phyloP scores from a whole-genome alignment of 2,888 invertebrate genomes.

The Cryptus armator region DNA sequence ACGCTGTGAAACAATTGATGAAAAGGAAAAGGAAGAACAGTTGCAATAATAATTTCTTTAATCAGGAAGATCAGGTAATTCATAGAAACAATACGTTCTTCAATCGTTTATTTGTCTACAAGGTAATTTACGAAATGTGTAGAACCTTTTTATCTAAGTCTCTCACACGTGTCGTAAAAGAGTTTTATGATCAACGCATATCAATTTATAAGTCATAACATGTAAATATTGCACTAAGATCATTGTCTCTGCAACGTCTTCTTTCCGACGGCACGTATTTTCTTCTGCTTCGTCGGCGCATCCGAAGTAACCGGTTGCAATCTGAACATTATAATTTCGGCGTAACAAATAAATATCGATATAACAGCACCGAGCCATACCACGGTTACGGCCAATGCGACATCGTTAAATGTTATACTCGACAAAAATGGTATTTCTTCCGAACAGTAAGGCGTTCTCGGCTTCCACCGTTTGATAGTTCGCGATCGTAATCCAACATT shows the following conservation, averaged over 20 bases:
- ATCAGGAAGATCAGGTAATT: too few relatives aligned
- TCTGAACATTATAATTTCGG: conserved; percentile 70
- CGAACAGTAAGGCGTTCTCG: conserved; percentile 79
- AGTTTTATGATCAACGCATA: neutral
- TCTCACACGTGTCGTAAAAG: neutral
- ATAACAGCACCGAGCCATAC: conserved; percentile 72
- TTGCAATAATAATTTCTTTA: too few relatives aligned
- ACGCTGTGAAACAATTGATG: too few relatives aligned
- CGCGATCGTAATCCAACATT: conserved; percentile 78
- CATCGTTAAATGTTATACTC: conserved; percentile 79
- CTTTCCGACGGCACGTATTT: conserved; percentile 52
- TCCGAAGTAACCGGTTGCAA: conserved; percentile 55
- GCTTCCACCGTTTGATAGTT: conserved; percentile 78
- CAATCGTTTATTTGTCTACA: too few relatives aligned
- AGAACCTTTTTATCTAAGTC: neutral
- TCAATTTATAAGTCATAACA: neutral
- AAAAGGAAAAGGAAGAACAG: too few relatives aligned
- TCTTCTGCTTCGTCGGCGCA: conserved; percentile 39
- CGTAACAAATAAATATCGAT: conserved; percentile 70
- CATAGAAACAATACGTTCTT: too few relatives aligned
- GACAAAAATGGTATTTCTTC: conserved; percentile 75
- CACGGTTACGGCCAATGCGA: conserved; percentile 77
- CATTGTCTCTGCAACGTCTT: conserved; percentile 52
- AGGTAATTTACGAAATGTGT: too few relatives aligned
- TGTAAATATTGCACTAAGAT: neutral